These are phyloP conservation scores for Eugnorisma glareosa DNA, from an alignment of 2,888 invertebrate species.

Conservation along the genomic window DNA sequence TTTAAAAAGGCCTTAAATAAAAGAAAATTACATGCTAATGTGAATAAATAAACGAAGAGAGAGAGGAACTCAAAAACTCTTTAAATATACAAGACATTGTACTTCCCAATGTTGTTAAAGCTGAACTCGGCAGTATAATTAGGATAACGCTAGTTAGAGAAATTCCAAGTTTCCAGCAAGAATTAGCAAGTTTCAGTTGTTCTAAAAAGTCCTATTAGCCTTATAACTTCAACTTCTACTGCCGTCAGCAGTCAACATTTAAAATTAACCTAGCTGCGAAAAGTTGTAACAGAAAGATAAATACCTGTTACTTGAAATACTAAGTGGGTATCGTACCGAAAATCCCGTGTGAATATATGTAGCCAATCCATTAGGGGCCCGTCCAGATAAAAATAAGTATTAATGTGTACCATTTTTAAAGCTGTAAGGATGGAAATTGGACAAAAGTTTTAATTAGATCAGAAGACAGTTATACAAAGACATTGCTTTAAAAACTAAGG, in stretches of 20 bases:
- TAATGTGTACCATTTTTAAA: conserved; percentile 60
- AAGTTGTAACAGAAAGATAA: conserved; percentile 29
- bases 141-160: conserved; percentile 43
- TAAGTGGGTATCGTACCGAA: conserved; percentile 29
- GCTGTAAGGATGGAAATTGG: not conserved
- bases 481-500: not conserved
- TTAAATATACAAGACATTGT: conserved; percentile 29
- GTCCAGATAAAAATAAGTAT: conserved; percentile 55
- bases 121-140: conserved; percentile 34
- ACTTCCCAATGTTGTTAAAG: conserved; percentile 31
- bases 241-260: conserved; percentile 29
- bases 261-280: conserved; percentile 20
- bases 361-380: conserved; percentile 57
- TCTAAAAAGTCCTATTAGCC: conserved; percentile 39
- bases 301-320: conserved; percentile 30
- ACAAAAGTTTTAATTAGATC: conserved; percentile 17
- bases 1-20: not conserved
- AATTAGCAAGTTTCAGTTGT: conserved; percentile 53
- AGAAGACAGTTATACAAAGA: not conserved
- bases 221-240: conserved; percentile 17
- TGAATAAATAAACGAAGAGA: conserved; percentile 23
- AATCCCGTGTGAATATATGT: conserved; percentile 43
- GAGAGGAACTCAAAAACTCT: conserved; percentile 13
- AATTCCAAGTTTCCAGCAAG: conserved; percentile 38
- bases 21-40: not conserved